Evolutionary conservation across 2,888 invertebrate genomes (phyloP).

Genomic region (Linnaemya vulpina): DNA sequence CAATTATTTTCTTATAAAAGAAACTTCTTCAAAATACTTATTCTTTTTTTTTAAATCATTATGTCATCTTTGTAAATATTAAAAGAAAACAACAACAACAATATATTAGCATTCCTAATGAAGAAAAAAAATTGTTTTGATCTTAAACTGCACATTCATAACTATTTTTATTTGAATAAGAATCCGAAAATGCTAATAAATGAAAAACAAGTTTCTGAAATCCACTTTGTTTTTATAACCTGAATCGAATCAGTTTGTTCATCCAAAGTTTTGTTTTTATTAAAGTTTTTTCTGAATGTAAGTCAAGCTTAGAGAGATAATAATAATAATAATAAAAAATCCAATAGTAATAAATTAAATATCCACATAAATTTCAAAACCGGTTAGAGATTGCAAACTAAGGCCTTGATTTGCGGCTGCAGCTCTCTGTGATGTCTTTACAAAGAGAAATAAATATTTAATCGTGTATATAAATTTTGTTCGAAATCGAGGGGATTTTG

Average conservation of each 20-base stretch:
- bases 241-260: slow-evolving; percentile 29
- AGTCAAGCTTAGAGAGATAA: slow-evolving; percentile 29
- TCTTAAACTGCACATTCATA: slow-evolving; percentile 11
- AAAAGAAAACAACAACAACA: slow-evolving; percentile 6
- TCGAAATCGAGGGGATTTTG: too few species aligned
- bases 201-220: slow-evolving; percentile 37
- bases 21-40: slow-evolving; percentile 4
- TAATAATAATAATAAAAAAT: background rate
- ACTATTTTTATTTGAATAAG: slow-evolving; percentile 12
- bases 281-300: slow-evolving; percentile 27
- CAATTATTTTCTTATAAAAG: background rate
- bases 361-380: slow-evolving; percentile 42
- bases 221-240: background rate
- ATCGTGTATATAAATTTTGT: too few species aligned
- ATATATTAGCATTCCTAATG: background rate
- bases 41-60: slow-evolving; percentile 15
- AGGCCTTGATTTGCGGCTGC: background rate
- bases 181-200: slow-evolving; percentile 2
- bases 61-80: slow-evolving; percentile 23
- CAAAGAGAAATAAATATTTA: too few species aligned
- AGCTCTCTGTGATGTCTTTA: too few species aligned
- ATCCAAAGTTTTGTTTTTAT: background rate
- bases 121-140: background rate
- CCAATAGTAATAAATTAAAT: slow-evolving; percentile 29
- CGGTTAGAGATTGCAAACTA: slow-evolving; percentile 24